Conservation (phyloP, 1,140 invertebrate genomes). For the Gryon sp. region DNA sequence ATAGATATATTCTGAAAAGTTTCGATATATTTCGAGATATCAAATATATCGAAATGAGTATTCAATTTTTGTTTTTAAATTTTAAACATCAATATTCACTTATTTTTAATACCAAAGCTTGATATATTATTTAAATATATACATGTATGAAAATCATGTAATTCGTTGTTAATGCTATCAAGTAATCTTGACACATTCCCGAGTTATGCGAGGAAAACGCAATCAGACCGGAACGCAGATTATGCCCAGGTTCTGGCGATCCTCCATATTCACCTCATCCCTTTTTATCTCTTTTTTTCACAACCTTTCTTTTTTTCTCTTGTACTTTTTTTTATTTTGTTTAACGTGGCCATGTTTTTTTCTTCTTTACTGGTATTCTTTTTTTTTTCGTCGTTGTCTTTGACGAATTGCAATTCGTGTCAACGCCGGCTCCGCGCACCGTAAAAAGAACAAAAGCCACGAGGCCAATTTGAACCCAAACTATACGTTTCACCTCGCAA, state of each 20-base stretch:
- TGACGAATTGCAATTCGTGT: constrained; percentile 61
- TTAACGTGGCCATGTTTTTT: constrained; percentile 5
- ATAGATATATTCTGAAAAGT: too few relatives aligned
- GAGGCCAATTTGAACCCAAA: constrained; percentile 55
- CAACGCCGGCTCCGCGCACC: constrained; percentile 45
- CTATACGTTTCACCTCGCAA: constrained; percentile 35
- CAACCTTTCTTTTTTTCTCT: constrained; percentile 1
- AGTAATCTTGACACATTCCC: constrained; percentile 38
- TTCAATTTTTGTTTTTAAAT: too few relatives aligned
- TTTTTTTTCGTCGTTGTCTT: constrained; percentile 42
- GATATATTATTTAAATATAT: too few relatives aligned
- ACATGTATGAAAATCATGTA: too few relatives aligned
- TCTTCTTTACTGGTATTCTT: background rate
- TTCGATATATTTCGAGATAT: too few relatives aligned
- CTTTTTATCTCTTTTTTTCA: constrained; percentile 4
- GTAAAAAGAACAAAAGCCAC: constrained; percentile 40
- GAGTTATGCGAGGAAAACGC: constrained; percentile 35
- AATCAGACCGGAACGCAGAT: constrained; percentile 54
- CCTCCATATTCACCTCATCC: constrained; percentile 15
- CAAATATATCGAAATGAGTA: too few relatives aligned
- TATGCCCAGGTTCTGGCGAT: constrained; percentile 39
- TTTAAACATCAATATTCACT: too few relatives aligned
- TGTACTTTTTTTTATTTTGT: constrained; percentile 40
- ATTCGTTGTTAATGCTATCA: too few relatives aligned
- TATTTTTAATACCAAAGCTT: too few relatives aligned